phyloP scores from a whole-genome alignment of 2,888 invertebrate genomes.

The Diarsia rubi region DNA sequence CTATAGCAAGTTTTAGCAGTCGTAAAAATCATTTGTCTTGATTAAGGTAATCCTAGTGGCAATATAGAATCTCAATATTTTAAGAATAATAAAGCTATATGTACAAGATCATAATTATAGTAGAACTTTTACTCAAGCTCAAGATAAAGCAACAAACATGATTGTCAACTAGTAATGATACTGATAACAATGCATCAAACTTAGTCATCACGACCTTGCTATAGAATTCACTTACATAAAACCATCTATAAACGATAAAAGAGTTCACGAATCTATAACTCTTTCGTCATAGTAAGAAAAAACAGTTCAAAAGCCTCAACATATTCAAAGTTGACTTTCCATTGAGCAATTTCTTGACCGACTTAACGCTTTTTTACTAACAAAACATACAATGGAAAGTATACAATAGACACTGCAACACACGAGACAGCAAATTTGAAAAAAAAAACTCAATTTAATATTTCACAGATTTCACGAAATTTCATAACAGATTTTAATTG shows the following conservation, averaged over 20 bases:
- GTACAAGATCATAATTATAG: not conserved
- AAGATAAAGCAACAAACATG: constrained; percentile 24
- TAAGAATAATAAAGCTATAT: not conserved
- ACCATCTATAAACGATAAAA: constrained; percentile 51
- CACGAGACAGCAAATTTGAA: constrained; percentile 71
- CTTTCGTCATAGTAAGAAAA: constrained; percentile 72
- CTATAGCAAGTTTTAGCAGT: not conserved
- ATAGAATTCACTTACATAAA: constrained; percentile 37
- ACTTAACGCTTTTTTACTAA: constrained; percentile 83
- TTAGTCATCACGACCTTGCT: constrained; percentile 50
- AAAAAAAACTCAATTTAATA: constrained; percentile 86
- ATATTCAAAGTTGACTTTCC: constrained; percentile 80
- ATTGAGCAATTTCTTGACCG: constrained; percentile 79
- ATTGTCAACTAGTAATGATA: constrained; percentile 39
- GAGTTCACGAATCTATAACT: constrained; percentile 69
- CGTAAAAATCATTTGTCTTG: not conserved
- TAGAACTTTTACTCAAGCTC: constrained; percentile 11
- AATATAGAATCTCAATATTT: not conserved
- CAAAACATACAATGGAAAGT: constrained; percentile 77
- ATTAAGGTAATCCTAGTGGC: not conserved
- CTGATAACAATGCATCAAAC: constrained; percentile 46
- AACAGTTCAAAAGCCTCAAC: constrained; percentile 59
- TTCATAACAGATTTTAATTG: constrained; percentile 87
- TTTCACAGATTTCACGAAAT: constrained; percentile 86
- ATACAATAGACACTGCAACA: constrained; percentile 79